Conservation (phyloP, 2,888 invertebrate genomes). For the Trimorus sp. region DNA sequence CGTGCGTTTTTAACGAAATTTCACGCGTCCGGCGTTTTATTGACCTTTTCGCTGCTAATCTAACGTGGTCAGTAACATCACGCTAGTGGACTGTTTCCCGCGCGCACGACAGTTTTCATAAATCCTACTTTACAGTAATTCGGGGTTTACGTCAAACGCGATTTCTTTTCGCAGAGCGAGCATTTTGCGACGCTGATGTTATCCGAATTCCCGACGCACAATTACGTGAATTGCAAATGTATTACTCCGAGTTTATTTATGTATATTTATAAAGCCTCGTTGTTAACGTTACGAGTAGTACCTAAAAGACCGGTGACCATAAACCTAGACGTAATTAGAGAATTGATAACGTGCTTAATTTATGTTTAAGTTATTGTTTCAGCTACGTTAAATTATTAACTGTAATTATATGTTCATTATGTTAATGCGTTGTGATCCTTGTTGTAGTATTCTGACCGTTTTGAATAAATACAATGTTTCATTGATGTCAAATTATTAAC, state of each 20-base stretch:
- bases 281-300: background rate
- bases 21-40: no score
- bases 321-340: constrained; percentile 25
- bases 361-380: constrained; percentile 59
- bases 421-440: constrained; percentile 45
- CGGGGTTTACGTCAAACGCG: no score
- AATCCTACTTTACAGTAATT: no score
- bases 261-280: constrained; percentile 21
- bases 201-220: constrained; percentile 16
- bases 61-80: no score
- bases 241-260: constrained; percentile 10
- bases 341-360: constrained; percentile 23
- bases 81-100: no score
- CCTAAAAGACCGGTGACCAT: constrained; percentile 25
- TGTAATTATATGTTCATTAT: constrained; percentile 27
- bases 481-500: constrained; percentile 9
- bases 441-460: constrained; percentile 53
- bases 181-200: background rate
- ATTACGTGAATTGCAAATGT: constrained; percentile 11
- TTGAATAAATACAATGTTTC: constrained; percentile 64
- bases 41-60: no score
- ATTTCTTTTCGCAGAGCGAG: background rate
- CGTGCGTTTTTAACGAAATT: no score
- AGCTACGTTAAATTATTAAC: constrained; percentile 42
- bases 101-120: no score